Evolutionary conservation across 2,888 invertebrate species (phyloP).

Genomic region (Macrosiphum euphorbiae): DNA sequence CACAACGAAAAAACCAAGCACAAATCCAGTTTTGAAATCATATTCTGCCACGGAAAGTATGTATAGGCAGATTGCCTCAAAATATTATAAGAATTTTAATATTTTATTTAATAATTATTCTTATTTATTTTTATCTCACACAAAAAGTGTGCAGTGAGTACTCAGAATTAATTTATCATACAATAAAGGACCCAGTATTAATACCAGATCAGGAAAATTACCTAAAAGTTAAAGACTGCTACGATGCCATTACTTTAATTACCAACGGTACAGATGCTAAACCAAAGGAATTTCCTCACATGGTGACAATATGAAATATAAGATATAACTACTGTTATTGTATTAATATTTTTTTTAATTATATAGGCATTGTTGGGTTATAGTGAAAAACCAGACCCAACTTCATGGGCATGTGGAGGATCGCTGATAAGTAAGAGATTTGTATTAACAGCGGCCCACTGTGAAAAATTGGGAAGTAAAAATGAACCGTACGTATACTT

Average conservation of each 20-base stretch:
- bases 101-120: not conserved
- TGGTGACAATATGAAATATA: constrained; percentile 34
- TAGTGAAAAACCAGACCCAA: not conserved
- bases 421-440: constrained; percentile 43
- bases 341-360: not conserved
- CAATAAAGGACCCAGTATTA: not conserved
- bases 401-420: constrained; percentile 39
- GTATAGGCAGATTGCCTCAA: not conserved
- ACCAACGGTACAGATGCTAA: constrained; percentile 31
- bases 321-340: not conserved
- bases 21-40: not conserved
- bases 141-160: constrained; percentile 29
- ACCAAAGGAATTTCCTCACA: constrained; percentile 64
- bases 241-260: constrained; percentile 20
- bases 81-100: not conserved
- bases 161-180: constrained; percentile 30
- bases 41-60: constrained; percentile 46
- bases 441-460: constrained; percentile 51
- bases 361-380: constrained; percentile 34
- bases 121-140: not conserved
- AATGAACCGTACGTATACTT: constrained; percentile 1
- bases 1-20: not conserved
- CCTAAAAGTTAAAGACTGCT: constrained; percentile 26
- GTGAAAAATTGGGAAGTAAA: constrained; percentile 4
- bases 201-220: not conserved